Evolutionary conservation across 2,888 invertebrate species (phyloP).

Genomic region (Sisyra nigra): DNA sequence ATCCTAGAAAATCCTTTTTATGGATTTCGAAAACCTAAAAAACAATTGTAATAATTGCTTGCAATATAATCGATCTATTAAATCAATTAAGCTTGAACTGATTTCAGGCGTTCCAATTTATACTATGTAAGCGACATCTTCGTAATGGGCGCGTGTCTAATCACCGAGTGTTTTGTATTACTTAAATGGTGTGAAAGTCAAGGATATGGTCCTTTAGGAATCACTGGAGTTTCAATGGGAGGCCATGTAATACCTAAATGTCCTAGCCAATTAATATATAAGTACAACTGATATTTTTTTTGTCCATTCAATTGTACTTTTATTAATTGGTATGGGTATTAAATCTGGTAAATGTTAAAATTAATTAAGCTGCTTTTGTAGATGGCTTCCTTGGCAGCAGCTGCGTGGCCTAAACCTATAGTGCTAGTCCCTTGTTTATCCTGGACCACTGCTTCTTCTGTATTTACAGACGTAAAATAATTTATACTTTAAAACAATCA

Average conservation of each 20-base stretch:
- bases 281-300: background rate
- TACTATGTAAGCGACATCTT: slow-evolving; percentile 95
- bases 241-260: slow-evolving; percentile 77
- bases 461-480: slow-evolving; percentile 65
- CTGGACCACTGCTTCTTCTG: slow-evolving; percentile 93
- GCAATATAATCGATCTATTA: slow-evolving; percentile 10
- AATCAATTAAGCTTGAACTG: slow-evolving; percentile 7
- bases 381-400: slow-evolving; percentile 97
- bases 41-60: slow-evolving; percentile 52
- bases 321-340: background rate
- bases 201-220: slow-evolving; percentile 83
- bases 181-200: slow-evolving; percentile 87
- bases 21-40: slow-evolving; percentile 72
- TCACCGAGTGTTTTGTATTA: slow-evolving; percentile 81
- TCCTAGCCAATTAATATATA: slow-evolving; percentile 2
- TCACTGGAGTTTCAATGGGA: slow-evolving; percentile 95
- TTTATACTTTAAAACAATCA: slow-evolving; percentile 9
- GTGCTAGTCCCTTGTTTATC: slow-evolving; percentile 90
- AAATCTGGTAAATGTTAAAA: background rate
- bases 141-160: slow-evolving; percentile 95
- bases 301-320: background rate
- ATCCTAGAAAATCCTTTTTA: slow-evolving; percentile 96
- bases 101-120: slow-evolving; percentile 77
- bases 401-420: slow-evolving; percentile 89
- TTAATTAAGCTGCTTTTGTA: slow-evolving; percentile 26